phyloP scores from a whole-genome alignment of 2,797 vertebrate species.

The Hyperoplus lanceolatus region DNA sequence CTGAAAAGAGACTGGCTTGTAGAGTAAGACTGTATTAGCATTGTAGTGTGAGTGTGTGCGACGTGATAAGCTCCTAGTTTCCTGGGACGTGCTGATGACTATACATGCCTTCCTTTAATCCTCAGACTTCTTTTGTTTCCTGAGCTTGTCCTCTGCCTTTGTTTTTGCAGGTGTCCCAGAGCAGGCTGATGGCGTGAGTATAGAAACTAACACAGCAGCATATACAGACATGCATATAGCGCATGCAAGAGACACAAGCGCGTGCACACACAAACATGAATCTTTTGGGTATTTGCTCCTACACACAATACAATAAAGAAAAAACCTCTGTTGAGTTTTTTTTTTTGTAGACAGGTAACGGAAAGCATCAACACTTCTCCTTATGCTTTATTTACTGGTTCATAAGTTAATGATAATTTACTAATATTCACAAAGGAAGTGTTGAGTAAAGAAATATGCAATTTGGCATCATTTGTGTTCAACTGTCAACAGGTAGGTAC shows the following conservation, averaged over 20 bases:
- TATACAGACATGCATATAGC: constrained; percentile 14
- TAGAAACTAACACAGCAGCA: constrained; percentile 29
- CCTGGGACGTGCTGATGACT: constrained; percentile 29
- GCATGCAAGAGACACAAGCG: constrained; percentile 18
- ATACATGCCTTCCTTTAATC: constrained; percentile 41
- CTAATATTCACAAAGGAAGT: neutral
- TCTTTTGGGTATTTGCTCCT: constrained; percentile 42
- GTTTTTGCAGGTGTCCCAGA: constrained; percentile 78
- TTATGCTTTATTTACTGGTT: neutral
- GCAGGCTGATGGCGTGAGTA: constrained; percentile 77
- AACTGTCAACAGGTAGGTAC: neutral
- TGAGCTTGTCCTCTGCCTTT: constrained; percentile 66
- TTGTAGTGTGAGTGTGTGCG: constrained; percentile 23
- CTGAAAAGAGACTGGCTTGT: neutral
- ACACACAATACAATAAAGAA: constrained; percentile 33
- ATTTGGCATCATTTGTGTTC: constrained; percentile 8
- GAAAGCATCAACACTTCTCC: neutral
- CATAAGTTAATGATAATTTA: neutral
- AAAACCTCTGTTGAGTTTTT: constrained; percentile 24
- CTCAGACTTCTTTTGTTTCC: constrained; percentile 49
- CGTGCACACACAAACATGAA: constrained; percentile 2
- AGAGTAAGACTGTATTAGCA: constrained; percentile 1
- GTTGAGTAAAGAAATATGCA: neutral
- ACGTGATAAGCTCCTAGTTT: constrained; percentile 36
- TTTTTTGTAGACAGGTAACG: constrained; percentile 46